A percentile compares a stretch with the other conserved stretches of the same genome.
Evolutionary conservation across 2,113 vertebrate species (phyloP).

Genomic region (Heterochromis multidens): DNA sequence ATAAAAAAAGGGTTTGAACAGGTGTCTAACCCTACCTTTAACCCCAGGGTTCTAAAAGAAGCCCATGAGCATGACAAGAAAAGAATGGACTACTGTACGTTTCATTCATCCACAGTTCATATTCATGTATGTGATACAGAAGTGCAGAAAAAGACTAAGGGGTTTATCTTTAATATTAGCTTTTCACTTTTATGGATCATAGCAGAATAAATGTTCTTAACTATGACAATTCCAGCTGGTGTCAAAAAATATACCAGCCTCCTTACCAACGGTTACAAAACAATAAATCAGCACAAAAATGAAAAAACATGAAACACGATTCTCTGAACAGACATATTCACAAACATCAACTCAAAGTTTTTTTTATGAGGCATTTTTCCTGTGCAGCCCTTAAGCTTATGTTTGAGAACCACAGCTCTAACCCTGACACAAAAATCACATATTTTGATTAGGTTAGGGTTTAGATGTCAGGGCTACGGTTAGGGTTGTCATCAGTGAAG

Average conservation of each 20-base stretch:
- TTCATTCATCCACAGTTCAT: neutral
- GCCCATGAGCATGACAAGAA: neutral
- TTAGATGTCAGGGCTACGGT: neutral
- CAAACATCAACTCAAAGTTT: no score
- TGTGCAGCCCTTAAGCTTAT: no score
- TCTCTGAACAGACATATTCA: no score
- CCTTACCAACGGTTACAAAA: neutral
- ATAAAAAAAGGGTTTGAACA: neutral
- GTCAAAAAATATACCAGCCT: neutral
- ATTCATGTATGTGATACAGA: neutral
- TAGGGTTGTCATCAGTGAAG: neutral
- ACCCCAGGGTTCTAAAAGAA: neutral
- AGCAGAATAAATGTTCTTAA: neutral
- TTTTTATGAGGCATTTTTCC: no score
- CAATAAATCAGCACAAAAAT: no score
- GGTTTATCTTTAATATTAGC: neutral
- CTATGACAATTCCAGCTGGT: neutral
- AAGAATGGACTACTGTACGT: neutral
- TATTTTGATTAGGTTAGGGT: neutral
- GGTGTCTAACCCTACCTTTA: neutral
- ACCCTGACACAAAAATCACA: neutral
- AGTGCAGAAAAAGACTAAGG: neutral
- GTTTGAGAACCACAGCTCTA: no score
- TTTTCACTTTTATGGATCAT: neutral
- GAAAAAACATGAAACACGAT: no score